Evolutionary conservation across 2,888 invertebrate genomes (phyloP).

Genomic region (Aporophyla nigra): DNA sequence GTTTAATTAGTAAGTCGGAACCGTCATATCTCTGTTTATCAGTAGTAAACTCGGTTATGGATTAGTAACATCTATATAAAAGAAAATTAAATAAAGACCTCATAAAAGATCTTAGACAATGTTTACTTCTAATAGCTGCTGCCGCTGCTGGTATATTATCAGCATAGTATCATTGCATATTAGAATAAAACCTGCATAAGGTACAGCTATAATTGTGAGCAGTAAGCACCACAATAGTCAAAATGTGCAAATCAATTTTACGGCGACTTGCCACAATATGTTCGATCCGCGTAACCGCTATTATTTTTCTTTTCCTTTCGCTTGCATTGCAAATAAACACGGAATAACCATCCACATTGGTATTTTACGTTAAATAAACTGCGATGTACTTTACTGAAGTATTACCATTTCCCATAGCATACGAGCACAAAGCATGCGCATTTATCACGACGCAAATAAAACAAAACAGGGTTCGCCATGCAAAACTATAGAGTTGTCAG

Average conservation of each 20-base stretch:
- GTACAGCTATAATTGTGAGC: too few species aligned
- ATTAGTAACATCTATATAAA: too few species aligned
- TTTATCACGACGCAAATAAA: constrained; percentile 67
- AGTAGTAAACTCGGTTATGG: too few species aligned
- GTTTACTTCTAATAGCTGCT: too few species aligned
- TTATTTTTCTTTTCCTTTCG: constrained; percentile 1
- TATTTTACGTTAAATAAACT: constrained; percentile 58
- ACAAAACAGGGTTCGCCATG: constrained; percentile 44
- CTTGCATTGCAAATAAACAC: constrained; percentile 48
- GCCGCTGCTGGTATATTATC: too few species aligned
- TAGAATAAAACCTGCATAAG: not conserved
- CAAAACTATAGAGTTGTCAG: constrained; percentile 68
- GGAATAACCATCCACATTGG: constrained; percentile 50
- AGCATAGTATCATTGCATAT: too few species aligned
- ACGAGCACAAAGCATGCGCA: constrained; percentile 60
- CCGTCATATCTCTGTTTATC: too few species aligned
- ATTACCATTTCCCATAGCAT: constrained; percentile 60
- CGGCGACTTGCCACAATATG: not conserved
- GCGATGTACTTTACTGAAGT: constrained; percentile 56
- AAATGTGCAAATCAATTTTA: not conserved
- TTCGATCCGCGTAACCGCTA: not conserved
- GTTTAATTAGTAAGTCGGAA: too few species aligned
- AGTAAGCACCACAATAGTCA: too few species aligned
- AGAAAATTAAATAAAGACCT: too few species aligned
- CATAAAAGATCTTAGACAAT: too few species aligned